Evolutionary conservation across 2,888 invertebrate genomes (phyloP), one percentile per base, ranked within the genome.

Genomic region (Meghimatium bilineatum): DNA sequence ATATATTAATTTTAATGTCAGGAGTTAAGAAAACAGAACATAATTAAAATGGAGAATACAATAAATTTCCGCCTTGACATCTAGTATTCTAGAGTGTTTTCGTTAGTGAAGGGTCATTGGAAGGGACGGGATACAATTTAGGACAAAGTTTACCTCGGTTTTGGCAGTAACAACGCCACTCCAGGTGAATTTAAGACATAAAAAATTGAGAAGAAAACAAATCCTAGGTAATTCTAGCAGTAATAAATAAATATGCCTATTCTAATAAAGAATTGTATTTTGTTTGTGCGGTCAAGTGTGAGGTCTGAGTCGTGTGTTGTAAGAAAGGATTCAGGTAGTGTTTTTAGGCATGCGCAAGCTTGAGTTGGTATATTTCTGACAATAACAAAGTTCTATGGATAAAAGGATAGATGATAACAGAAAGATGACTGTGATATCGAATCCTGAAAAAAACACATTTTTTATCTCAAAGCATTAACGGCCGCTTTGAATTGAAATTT

Each of bases 1-100:
- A 66, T 29, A 32, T 66, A 66, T 66, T 66, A 66, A 63, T 66
- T 66, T 66, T 29, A 17, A 32, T 66, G 66, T 66, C 32, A 63
- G 32, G 1, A 3, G 1, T n/a, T 5, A 63, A 63, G 5, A 17
- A 63, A 20, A 1, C 1, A 8, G 14, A 29, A 36, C 23, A 36
- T 38, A 72, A 72, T 72, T 72, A 72, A 44, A 38, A 8, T 5
- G 2, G 44, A 14, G 44, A 14, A 44, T n/a, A 44, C n/a, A 20
- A 72, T 72, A 44, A 44, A n/a, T 72, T n/a, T 8, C n/a, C 44
- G 29, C 3, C n/a, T 6, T 44, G 72, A 44, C 44, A 44, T 14
- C 44, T n/a, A 1, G 44, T 72, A 44, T 72, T 44, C 44, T 8
- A 38, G 29, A 14, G 44, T 1, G 44, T 44, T n/a, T 44, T 44